Evolutionary conservation across 2,888 invertebrate species (phyloP).

Genomic region (Macrosiphum euphorbiae): DNA sequence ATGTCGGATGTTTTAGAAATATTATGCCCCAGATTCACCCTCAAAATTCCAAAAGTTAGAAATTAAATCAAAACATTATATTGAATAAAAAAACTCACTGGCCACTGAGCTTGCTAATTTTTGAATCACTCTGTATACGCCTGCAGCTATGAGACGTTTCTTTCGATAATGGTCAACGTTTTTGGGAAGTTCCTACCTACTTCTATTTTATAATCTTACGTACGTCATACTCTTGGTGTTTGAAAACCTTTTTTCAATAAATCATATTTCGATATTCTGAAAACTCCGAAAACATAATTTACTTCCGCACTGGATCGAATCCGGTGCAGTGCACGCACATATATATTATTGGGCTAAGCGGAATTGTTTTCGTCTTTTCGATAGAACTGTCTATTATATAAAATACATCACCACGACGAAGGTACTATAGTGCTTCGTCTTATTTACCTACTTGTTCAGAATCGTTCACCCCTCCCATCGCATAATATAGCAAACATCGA

Average conservation of each 20-base stretch:
- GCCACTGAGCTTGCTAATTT: not conserved
- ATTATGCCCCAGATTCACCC: too few species aligned
- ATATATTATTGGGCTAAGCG: not conserved
- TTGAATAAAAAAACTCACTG: not conserved
- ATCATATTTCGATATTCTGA: not conserved
- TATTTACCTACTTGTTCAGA: not conserved
- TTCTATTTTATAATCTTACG: not conserved
- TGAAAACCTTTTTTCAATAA: constrained; percentile 2
- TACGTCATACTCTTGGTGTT: not conserved
- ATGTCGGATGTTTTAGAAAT: not conserved
- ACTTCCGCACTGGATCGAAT: not conserved
- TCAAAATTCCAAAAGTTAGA: too few species aligned
- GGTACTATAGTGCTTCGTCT: not conserved
- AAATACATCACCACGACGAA: not conserved
- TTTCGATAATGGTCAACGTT: not conserved
- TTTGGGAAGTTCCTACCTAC: not conserved
- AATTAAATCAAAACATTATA: not conserved
- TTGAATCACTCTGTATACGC: not conserved
- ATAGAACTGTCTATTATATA: not conserved
- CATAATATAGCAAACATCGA: not conserved
- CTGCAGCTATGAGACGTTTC: not conserved
- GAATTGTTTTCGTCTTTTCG: not conserved
- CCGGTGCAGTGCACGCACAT: not conserved
- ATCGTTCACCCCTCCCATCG: not conserved
- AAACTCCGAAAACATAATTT: not conserved